These are phyloP conservation scores for Protonibea diacanthus DNA, from an alignment of 2,797 vertebrate genomes.

Conservation along the genomic window DNA sequence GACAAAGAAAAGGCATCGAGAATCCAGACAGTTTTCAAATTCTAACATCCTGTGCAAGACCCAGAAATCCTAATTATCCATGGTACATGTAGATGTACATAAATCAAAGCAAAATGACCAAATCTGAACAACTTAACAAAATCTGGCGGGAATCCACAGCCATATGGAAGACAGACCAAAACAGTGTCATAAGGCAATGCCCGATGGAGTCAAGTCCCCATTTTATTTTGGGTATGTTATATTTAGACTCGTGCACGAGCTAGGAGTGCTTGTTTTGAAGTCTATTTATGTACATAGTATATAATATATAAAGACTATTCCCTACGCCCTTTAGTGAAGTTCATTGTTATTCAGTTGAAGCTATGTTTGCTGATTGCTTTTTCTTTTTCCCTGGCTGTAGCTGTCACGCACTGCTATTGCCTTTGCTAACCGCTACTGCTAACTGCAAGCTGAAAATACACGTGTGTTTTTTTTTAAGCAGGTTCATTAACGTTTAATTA, in stretches of 20 bases:
- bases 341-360: slow-evolving; percentile 3
- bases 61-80: no score
- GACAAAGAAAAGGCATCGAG: no score
- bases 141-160: no score
- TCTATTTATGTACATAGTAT: not conserved
- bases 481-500: slow-evolving; percentile 23
- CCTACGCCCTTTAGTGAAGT: not conserved
- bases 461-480: not conserved
- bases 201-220: no score
- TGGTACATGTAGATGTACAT: no score
- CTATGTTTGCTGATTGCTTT: not conserved
- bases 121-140: no score
- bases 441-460: slow-evolving; percentile 1
- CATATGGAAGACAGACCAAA: no score
- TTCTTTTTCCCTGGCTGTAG: not conserved
- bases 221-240: not conserved
- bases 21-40: no score
- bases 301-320: not conserved
- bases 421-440: not conserved
- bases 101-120: no score
- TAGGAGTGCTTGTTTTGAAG: not conserved
- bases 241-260: slow-evolving; percentile 4
- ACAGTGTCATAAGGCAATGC: no score
- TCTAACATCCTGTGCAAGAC: no score
- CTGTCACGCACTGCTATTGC: not conserved